Conservation (phyloP, 2,888 invertebrate genomes). For the Melipona bicolor region DNA sequence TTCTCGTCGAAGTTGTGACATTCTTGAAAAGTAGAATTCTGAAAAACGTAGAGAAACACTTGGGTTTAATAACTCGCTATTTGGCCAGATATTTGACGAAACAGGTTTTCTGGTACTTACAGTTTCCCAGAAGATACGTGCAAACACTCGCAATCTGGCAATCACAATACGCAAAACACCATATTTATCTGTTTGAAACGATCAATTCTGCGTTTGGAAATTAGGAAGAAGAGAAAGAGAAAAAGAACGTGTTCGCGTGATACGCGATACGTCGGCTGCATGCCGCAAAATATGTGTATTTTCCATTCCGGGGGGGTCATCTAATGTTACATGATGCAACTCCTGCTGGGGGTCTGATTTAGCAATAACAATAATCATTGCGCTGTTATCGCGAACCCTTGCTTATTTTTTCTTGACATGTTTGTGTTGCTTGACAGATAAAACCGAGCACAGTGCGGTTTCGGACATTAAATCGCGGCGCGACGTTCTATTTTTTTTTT, state of each 20-base stretch:
- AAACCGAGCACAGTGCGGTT: conserved; percentile 5
- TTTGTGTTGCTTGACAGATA: conserved; percentile 36
- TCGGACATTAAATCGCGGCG: background rate
- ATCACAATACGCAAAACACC: background rate
- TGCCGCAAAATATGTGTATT: conserved; percentile 65
- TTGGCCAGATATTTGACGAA: too few species aligned
- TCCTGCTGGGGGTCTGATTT: conserved; percentile 77
- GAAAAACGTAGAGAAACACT: too few species aligned
- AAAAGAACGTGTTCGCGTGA: background rate
- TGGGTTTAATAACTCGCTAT: too few species aligned
- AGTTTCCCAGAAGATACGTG: background rate
- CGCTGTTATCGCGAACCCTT: conserved; percentile 40
- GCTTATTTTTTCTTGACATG: background rate
- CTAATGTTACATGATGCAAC: conserved; percentile 71
- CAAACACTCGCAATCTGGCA: background rate
- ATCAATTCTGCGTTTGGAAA: background rate
- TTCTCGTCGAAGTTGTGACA: too few species aligned
- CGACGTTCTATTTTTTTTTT: background rate
- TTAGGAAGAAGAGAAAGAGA: background rate
- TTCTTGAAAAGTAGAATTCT: too few species aligned
- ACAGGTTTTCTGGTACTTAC: background rate
- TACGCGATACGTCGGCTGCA: background rate
- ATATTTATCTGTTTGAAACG: background rate
- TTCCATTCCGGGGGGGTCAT: conserved; percentile 67
- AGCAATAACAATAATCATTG: conserved; percentile 66